Percentiles rank a stretch among this genome's conserved stretches.
These are phyloP conservation scores for Harpegnathos saltator DNA, from an alignment of 1,140 invertebrate genomes.

Conservation along the genomic window DNA sequence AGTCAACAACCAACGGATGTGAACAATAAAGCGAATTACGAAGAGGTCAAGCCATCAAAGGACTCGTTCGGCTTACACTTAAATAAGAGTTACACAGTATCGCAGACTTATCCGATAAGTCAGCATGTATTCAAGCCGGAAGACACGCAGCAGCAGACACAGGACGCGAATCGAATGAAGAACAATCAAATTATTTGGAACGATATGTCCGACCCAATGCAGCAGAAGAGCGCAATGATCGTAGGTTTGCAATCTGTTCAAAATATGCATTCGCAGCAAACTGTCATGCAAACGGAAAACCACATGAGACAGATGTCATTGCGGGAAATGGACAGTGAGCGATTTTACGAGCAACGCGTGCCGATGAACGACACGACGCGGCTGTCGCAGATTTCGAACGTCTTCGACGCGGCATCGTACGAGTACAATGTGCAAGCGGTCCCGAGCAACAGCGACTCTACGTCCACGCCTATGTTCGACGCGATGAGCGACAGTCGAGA, in stretches of 20 bases:
- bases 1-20: neutral
- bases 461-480: neutral
- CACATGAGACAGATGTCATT: neutral
- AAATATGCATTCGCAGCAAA: constrained; percentile 16
- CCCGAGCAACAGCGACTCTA: constrained; percentile 2
- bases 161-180: neutral
- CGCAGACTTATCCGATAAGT: neutral
- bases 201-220: neutral
- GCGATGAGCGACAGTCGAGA: constrained; percentile 18
- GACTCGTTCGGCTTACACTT: neutral
- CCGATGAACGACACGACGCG: neutral
- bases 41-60: neutral
- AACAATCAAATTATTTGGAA: neutral
- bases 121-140: neutral
- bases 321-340: neutral
- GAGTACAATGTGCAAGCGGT: constrained; percentile 25
- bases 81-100: neutral
- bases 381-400: neutral
- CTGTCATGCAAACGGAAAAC: neutral
- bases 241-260: constrained; percentile 16
- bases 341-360: constrained; percentile 27
- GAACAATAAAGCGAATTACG: neutral
- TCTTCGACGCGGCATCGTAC: neutral
- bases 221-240: neutral
- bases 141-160: neutral